phyloP scores from a whole-genome alignment of 1,140 invertebrate species.

The Piezodorus guildinii region DNA sequence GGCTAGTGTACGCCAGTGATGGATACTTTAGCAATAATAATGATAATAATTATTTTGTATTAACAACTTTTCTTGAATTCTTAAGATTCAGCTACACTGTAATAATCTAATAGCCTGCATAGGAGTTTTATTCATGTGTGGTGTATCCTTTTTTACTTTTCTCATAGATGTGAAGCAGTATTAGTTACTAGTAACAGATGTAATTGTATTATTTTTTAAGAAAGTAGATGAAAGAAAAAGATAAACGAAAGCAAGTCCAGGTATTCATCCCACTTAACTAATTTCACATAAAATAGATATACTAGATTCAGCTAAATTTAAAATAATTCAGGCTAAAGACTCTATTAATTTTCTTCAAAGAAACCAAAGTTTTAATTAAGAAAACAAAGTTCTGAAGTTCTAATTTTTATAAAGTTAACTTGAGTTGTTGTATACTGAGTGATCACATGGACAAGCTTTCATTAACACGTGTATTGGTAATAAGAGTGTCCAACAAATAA shows the following conservation, averaged over 20 bases:
- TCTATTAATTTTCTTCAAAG: too few relatives aligned
- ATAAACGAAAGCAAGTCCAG: slow-evolving; percentile 20
- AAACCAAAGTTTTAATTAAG: too few relatives aligned
- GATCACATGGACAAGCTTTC: slow-evolving; percentile 12
- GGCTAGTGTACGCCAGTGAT: slow-evolving; percentile 21
- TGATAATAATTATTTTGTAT: slow-evolving; percentile 23
- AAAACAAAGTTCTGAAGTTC: too few relatives aligned
- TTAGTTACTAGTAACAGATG: slow-evolving; percentile 22
- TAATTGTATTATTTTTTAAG: slow-evolving; percentile 15
- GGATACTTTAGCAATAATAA: slow-evolving; percentile 16
- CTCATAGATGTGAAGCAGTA: slow-evolving; percentile 21
- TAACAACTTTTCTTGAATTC: slow-evolving; percentile 20
- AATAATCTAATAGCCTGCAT: slow-evolving; percentile 25
- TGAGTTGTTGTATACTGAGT: too few relatives aligned
- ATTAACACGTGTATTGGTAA: slow-evolving; percentile 18
- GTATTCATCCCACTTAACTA: slow-evolving; percentile 8
- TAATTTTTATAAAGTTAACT: too few relatives aligned
- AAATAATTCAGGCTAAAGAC: too few relatives aligned
- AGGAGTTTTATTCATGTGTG: slow-evolving; percentile 21
- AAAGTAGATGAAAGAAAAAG: slow-evolving; percentile 23
- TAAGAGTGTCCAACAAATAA: slow-evolving; percentile 22
- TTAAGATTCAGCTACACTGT: slow-evolving; percentile 21
- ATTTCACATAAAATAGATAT: too few relatives aligned
- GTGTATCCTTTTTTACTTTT: slow-evolving; percentile 17
- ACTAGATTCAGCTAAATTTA: too few relatives aligned